These are phyloP conservation scores for Whitmania pigra DNA, from an alignment of 1,140 invertebrate genomes.

Conservation along the genomic window DNA sequence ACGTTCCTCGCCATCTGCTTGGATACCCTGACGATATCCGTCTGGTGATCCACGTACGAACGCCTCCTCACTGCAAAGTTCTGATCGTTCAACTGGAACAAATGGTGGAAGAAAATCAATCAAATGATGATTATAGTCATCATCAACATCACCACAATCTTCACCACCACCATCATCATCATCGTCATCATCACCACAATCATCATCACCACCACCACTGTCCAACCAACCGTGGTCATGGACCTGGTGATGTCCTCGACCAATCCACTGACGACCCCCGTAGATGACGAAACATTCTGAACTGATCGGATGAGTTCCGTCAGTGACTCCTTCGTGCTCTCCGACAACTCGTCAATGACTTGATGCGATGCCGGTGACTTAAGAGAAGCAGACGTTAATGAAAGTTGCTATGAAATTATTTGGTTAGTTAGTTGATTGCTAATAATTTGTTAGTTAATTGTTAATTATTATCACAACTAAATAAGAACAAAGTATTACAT, in stretches of 20 bases:
- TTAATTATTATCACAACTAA: no score
- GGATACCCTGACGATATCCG: constrained; percentile 78
- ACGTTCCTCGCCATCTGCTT: constrained; percentile 85
- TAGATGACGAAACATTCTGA: constrained; percentile 69
- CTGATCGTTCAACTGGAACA: constrained; percentile 45
- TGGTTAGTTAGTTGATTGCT: no score
- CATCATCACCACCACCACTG: no score
- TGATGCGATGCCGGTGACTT: constrained; percentile 62
- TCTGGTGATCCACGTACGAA: constrained; percentile 86
- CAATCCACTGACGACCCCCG: constrained; percentile 59
- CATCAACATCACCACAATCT: no score
- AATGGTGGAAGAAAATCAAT: no score
- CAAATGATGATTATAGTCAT: neutral
- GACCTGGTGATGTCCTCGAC: constrained; percentile 78
- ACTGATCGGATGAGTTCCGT: constrained; percentile 66
- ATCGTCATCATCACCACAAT: no score
- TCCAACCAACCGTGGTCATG: constrained; percentile 54
- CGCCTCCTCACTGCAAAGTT: constrained; percentile 28
- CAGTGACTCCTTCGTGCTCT: constrained; percentile 65
- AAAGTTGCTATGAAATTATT: no score
- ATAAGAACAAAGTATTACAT: no score
- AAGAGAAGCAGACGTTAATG: no score
- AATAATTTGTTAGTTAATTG: no score
- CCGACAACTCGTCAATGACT: constrained; percentile 68
- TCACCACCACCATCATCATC: no score